Evolutionary conservation across 2,113 vertebrate species (phyloP), one percentile per base, ranked within the genome.

Genomic region (Strigops habroptila): DNA sequence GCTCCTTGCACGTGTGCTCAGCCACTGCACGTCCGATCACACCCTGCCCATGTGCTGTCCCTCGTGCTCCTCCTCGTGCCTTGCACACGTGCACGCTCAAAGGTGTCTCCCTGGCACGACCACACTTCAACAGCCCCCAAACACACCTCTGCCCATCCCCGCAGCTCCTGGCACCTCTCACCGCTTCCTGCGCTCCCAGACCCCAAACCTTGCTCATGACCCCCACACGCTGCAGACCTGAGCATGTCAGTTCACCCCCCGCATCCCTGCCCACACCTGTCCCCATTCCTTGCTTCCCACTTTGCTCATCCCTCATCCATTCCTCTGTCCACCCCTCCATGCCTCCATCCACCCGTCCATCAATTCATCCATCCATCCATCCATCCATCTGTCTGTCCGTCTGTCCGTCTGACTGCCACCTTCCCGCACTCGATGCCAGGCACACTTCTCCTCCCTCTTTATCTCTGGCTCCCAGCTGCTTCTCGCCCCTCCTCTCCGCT

Each of bases 1-100:
- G 33, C 41, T 11, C 13, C 31, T 30, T 5, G 5, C 25, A 8
- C 0, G 0, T 7, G 17, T 19, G 55, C 51, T 35, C 48, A 39
- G 30, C 17, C 7, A 13, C n/a, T 2, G 12, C 0, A 0, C 1
- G 1, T 7, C 12, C 0, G 0, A 6, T 46, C 18, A 13, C 25
- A 14, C 28, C 49, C 22, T 41, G n/a, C 35, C 46, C 5, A 0
- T 4, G 1, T 17, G 6, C 35, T 21, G 19, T 25, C 35, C 49
- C 60, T 25, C 1, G 0, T 9, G 7, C 23, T 37, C 48, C 41
- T 6, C 2, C 70, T 35, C 0, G 0, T 68, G 64, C 53, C 69
- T 51, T 49, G 24, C 90, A 79, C 55, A 33, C 1, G 0, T 3
- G 3, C 5, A 28, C 10, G 0, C 63, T 67, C 55, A 0, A 0